Evolutionary conservation across 1,140 invertebrate genomes (phyloP).

Genomic region (Listronotus bonariensis): DNA sequence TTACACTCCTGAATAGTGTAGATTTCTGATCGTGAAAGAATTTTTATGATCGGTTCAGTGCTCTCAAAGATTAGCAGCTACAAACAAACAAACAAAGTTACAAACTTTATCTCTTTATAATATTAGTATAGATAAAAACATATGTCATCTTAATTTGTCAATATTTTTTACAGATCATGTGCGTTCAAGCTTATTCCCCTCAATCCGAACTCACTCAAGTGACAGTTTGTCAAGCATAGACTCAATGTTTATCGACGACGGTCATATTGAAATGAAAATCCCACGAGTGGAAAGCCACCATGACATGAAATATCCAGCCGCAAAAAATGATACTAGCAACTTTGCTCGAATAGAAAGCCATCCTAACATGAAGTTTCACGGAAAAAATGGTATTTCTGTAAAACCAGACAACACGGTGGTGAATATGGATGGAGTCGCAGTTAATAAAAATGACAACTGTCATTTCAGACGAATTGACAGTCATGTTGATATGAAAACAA

Average conservation of each 20-base stretch:
- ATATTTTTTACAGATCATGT: slow-evolving; percentile 43
- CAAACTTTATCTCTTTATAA: too few species aligned
- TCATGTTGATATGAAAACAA: slow-evolving; percentile 32
- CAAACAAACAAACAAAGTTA: too few species aligned
- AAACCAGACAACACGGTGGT: slow-evolving; percentile 25
- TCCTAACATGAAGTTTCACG: slow-evolving; percentile 30
- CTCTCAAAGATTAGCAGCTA: too few species aligned
- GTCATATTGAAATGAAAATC: slow-evolving; percentile 49
- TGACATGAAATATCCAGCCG: slow-evolving; percentile 20
- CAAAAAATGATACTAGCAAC: background rate
- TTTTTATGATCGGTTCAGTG: too few species aligned
- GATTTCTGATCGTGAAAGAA: too few species aligned
- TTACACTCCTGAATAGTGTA: too few species aligned
- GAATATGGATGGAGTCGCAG: slow-evolving; percentile 6
- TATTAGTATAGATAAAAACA: too few species aligned
- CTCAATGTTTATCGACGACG: slow-evolving; percentile 50
- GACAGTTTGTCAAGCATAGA: slow-evolving; percentile 52
- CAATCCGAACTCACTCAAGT: slow-evolving; percentile 48
- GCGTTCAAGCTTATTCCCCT: slow-evolving; percentile 45
- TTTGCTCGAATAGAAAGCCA: slow-evolving; percentile 26
- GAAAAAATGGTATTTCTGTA: slow-evolving; percentile 18
- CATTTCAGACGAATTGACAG: slow-evolving; percentile 32
- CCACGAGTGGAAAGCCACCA: slow-evolving; percentile 32
- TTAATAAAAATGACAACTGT: slow-evolving; percentile 14
- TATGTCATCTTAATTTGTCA: slow-evolving; percentile 1